A percentile compares a stretch with the other conserved stretches of the same genome.
Evolutionary conservation across 1,140 invertebrate species (phyloP).

Genomic region (Asbolus verrucosus): DNA sequence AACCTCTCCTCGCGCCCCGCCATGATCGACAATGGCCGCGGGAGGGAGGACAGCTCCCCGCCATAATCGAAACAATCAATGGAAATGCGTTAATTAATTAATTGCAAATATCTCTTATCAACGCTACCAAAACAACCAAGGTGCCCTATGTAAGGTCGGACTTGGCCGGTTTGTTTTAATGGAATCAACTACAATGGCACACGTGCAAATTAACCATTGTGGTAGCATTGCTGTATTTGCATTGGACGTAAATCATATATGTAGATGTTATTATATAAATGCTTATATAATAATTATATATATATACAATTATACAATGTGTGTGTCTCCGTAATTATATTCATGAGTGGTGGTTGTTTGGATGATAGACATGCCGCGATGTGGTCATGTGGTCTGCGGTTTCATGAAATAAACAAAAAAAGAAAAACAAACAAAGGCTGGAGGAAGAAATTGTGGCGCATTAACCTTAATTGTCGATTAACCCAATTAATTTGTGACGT

Average conservation of each 20-base stretch:
- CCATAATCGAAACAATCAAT: background rate
- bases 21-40: background rate
- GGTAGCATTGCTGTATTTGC: conserved; percentile 13
- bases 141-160: background rate
- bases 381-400: conserved; percentile 21
- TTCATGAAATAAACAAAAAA: background rate
- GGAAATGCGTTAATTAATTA: conserved; percentile 7
- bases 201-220: conserved; percentile 35
- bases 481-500: conserved; percentile 28
- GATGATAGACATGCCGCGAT: background rate
- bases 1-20: too few relatives aligned
- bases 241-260: conserved; percentile 4
- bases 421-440: background rate
- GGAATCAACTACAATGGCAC: background rate
- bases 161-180: conserved; percentile 6
- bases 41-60: background rate
- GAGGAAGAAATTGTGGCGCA: conserved; percentile 2
- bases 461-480: conserved; percentile 29
- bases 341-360: conserved; percentile 23
- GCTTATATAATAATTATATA: too few relatives aligned
- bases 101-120: background rate
- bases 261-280: too few relatives aligned
- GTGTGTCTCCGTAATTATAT: conserved; percentile 33
- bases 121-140: conserved; percentile 11
- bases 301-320: too few relatives aligned